Percentiles rank a stretch among this genome's conserved stretches.
Evolutionary conservation across 2,888 invertebrate genomes (phyloP).

Genomic region (Drosophila helvetica): DNA sequence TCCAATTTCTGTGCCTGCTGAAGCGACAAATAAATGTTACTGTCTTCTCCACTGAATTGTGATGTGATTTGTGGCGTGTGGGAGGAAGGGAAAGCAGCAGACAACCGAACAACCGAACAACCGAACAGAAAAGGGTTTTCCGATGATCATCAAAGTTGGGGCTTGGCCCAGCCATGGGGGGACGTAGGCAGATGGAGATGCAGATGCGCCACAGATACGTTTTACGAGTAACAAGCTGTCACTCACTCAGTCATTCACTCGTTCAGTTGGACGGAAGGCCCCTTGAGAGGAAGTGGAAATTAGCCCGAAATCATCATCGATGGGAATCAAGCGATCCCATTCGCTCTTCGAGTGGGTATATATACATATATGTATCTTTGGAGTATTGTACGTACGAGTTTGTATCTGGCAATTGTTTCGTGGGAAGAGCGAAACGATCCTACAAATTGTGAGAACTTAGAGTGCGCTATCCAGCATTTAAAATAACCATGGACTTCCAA

Average conservation of each 20-base stretch:
- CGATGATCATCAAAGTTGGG: slow-evolving; percentile 36
- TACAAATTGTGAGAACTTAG: too few relatives aligned
- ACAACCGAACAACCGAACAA: slow-evolving; percentile 52
- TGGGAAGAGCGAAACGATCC: background rate
- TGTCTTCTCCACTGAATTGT: slow-evolving; percentile 39
- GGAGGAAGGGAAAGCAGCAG: background rate
- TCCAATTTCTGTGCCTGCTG: slow-evolving; percentile 60
- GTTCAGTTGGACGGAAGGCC: slow-evolving; percentile 21
- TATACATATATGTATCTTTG: slow-evolving; percentile 21
- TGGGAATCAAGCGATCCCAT: background rate
- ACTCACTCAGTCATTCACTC: slow-evolving; percentile 26
- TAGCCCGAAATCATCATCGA: slow-evolving; percentile 31
- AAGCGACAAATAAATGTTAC: slow-evolving; percentile 73
- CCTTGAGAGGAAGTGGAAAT: slow-evolving; percentile 35
- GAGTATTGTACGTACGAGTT: too few relatives aligned
- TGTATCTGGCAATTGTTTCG: slow-evolving; percentile 1
- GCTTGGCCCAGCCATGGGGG: slow-evolving; percentile 21
- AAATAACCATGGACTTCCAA: too few relatives aligned
- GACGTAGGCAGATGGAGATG: slow-evolving; percentile 7
- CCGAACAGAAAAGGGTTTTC: slow-evolving; percentile 3
- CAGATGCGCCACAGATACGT: background rate
- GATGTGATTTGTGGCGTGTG: slow-evolving; percentile 14
- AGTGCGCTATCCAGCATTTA: too few relatives aligned
- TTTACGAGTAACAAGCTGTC: slow-evolving; percentile 36
- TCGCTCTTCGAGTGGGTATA: slow-evolving; percentile 23